phyloP scores from a whole-genome alignment of 2,888 invertebrate species.

The Xestia ashworthii region DNA sequence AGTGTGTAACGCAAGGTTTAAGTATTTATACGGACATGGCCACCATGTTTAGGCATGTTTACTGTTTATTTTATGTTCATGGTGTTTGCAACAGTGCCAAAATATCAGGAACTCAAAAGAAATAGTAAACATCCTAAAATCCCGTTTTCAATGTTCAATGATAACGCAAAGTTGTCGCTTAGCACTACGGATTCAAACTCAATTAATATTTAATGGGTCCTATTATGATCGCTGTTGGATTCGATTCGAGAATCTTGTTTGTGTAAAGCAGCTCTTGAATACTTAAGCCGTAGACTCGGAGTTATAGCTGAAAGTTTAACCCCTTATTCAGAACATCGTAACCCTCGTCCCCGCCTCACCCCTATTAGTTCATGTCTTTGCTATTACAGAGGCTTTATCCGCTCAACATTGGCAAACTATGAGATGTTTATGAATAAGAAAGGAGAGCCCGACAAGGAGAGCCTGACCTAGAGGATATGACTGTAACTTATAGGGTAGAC shows the following conservation, averaged over 20 bases:
- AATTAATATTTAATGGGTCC: conserved; percentile 8
- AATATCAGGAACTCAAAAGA: too few species aligned
- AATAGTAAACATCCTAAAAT: too few species aligned
- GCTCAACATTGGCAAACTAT: background rate
- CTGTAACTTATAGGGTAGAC: background rate
- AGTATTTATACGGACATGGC: too few species aligned
- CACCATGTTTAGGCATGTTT: too few species aligned
- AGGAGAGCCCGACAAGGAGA: background rate
- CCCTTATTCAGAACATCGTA: conserved; percentile 17
- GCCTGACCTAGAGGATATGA: background rate
- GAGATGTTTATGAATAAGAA: background rate
- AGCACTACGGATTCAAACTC: background rate
- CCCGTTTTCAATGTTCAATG: too few species aligned
- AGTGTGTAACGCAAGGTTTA: background rate
- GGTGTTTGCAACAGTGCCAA: too few species aligned
- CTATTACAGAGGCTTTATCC: conserved; percentile 3
- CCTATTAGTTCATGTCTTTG: conserved; percentile 1
- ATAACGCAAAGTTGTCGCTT: background rate
- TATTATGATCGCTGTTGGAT: background rate
- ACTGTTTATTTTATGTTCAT: too few species aligned
- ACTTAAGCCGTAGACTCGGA: conserved; percentile 18
- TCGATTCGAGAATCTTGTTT: conserved; percentile 6
- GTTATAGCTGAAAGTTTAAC: conserved; percentile 29
- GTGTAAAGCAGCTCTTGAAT: conserved; percentile 26
- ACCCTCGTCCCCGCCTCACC: background rate